Base-by-base conservation (phyloP, 2,113 vertebrate genomes). In the Hippocampus barbouri region DNA sequence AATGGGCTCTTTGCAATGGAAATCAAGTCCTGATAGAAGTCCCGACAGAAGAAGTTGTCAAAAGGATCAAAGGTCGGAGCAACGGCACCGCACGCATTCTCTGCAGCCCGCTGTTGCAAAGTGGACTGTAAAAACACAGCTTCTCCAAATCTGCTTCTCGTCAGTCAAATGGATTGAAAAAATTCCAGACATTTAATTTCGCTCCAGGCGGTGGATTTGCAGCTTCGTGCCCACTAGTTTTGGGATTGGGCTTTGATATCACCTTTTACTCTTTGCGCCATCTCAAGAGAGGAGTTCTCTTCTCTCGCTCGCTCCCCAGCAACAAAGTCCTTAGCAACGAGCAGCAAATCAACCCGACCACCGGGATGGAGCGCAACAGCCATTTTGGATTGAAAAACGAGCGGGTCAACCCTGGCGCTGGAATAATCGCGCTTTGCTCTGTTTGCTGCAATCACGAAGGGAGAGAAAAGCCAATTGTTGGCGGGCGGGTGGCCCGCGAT, bases 201-300 rank as follows among this genome's bases (percentile, higher is more conserved):
- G 84, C 82, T 86, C 79, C 72, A 75, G 72, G 74, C 88, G 88
- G 6, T 90, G 87, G 90, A 91, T 89, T 81, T 83, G 85, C 54
- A n/a, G 82, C 76, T 79, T 77, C 82, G 79, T 71, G 79, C 77
- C 83, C 83, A 83, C 78, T 81, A 86, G 79, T 87, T 86, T 23
- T 86, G 85, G 89, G 82, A 85, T 84, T 82, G 63, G 54, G 74
- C 81, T 88, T 86, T 64, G 73, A 79, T 85, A 86, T 88, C 87
- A 87, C 85, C 82, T 87, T 81, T 88, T 83, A 69, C 83, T 83
- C 76, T 68, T 81, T 78, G 43, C 78, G 34, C 63, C 11, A 68
- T 79, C 79, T 76, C 40, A 21, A 69, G 73, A 81, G 85, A 84
- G 71, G 23, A 86, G 76, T 78, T 73, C 49, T 79, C 43, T 61